A percentile compares a stretch with the other conserved stretches of the same genome.
phyloP scores from a whole-genome alignment of 2,888 invertebrate genomes.

The Pimpla rufipes region DNA sequence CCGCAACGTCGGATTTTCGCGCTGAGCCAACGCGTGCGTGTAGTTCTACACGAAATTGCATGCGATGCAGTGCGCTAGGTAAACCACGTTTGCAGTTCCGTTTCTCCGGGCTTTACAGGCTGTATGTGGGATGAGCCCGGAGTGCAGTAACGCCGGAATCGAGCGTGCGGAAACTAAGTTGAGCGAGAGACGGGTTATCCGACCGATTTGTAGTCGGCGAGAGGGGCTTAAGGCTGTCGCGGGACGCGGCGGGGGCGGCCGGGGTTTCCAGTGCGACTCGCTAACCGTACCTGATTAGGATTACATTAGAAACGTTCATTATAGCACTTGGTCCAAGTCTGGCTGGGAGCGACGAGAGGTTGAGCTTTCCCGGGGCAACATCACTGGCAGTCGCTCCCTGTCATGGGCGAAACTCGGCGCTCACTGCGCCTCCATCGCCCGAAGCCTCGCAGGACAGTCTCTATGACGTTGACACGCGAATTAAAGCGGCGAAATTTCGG shows the following conservation, averaged over 20 bases:
- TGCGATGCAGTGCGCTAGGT: neutral
- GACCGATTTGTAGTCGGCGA: constrained; percentile 42
- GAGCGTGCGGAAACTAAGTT: constrained; percentile 53
- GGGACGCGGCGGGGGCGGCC: neutral
- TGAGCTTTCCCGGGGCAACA: constrained; percentile 36
- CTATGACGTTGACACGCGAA: constrained; percentile 39
- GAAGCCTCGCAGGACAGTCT: constrained; percentile 27
- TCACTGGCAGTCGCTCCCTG: constrained; percentile 30
- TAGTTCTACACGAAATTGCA: constrained; percentile 18
- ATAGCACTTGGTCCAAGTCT: constrained; percentile 44
- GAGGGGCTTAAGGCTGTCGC: neutral
- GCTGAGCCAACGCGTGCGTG: constrained; percentile 4
- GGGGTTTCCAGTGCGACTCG: neutral
- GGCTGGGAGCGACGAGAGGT: constrained; percentile 11
- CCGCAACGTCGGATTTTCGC: neutral
- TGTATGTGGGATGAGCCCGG: constrained; percentile 18
- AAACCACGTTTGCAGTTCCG: constrained; percentile 38
- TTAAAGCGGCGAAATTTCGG: constrained; percentile 29
- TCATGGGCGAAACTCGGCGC: constrained; percentile 29
- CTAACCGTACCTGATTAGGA: constrained; percentile 70
- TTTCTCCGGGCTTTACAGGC: neutral
- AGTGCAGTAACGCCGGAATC: constrained; percentile 7
- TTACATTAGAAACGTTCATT: constrained; percentile 59
- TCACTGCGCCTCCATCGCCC: neutral
- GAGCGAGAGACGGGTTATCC: constrained; percentile 43